Base-by-base conservation (phyloP, 2,113 vertebrate genomes). In the Chionodraco myersi region DNA sequence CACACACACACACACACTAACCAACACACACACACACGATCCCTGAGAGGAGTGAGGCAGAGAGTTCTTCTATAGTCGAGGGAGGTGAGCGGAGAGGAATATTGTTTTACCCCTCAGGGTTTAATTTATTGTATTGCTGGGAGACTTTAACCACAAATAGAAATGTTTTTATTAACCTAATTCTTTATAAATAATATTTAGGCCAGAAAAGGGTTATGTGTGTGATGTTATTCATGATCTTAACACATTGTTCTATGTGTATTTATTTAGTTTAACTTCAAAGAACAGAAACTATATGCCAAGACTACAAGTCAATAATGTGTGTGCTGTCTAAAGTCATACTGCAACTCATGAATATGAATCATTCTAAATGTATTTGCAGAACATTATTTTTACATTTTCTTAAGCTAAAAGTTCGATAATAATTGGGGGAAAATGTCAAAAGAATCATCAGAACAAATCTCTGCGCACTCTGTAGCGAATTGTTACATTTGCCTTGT, bases 41-140 rank as follows among this genome's bases (percentile, higher is more conserved):
- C 44, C 67, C 10, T 49, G 52, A 23, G 57, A 69, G 54, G 2
- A 73, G 47, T 34, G 65, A 62, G 34, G 66, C 64, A 14, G 9
- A 68, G 12, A 58, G 23, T 23, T 51, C 75, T 77, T 79, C 36
- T 26, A 26, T 52, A 63, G 44, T 45, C 23, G 10, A 80, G 21
- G 44, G 45, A 75, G 34, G 66, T 52, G 56, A 69, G 21, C 36
- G 36, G n/a, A 65, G 77, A 68, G 34, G 44, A 59, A 54, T 77
- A 53, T 83, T 85, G 7, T 41, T 67, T 71, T 14, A 82, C 23
- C 71, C 45, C 30, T 62, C 18, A 69, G 63, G 60, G 14, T 72
- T 78, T 23, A 48, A 1, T 16, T 36, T 23, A 7, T 67, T 75
- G 36, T 62, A 66, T 66, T 69, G 48, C 10, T 62, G 23, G 51